phyloP scores from a whole-genome alignment of 1,140 invertebrate genomes.

The Patella vulgata region DNA sequence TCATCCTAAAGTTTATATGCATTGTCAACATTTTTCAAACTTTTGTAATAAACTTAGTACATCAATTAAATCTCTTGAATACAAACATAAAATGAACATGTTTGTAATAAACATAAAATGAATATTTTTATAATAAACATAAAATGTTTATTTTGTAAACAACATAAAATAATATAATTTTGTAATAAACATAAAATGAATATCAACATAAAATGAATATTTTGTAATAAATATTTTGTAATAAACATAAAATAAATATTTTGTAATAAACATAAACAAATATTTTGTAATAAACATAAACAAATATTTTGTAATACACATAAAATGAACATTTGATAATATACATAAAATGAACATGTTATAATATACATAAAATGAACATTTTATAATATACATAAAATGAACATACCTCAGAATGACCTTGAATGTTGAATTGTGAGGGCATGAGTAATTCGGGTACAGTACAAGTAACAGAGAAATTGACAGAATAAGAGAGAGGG shows the following conservation, averaged over 20 bases:
- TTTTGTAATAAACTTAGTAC: too few species aligned
- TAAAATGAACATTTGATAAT: too few species aligned
- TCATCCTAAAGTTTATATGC: neutral
- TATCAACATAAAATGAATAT: neutral
- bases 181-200: neutral
- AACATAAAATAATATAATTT: neutral
- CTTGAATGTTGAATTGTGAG: slow-evolving; percentile 53
- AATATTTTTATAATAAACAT: too few species aligned
- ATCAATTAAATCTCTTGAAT: too few species aligned
- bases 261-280: neutral
- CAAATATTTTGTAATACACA: neutral
- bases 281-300: neutral
- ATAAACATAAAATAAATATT: neutral
- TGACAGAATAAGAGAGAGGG: slow-evolving; percentile 52
- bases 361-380: too few species aligned
- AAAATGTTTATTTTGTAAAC: too few species aligned
- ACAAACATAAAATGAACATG: neutral
- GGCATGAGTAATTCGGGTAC: slow-evolving; percentile 61
- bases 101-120: neutral
- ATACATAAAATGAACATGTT: too few species aligned
- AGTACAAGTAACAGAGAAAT: slow-evolving; percentile 54
- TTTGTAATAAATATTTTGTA: neutral
- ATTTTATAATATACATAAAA: too few species aligned
- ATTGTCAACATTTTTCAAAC: too few species aligned
- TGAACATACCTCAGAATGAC: slow-evolving; percentile 56